Base-by-base conservation (phyloP, 2,888 invertebrate species). In the Melinaea marsaeus region DNA sequence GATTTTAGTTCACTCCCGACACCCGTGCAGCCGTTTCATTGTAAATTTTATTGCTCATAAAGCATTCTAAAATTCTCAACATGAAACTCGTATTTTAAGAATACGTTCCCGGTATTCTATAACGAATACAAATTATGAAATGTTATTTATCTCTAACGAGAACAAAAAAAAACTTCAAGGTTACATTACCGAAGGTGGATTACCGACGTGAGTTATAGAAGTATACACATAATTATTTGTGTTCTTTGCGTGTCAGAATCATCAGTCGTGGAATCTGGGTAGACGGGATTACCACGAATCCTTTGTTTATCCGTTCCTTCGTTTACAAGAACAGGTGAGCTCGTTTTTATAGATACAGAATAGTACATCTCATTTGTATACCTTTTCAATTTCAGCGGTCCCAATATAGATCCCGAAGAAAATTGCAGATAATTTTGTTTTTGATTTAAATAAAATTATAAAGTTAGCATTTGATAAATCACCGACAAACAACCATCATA, bases 31-130 rank as follows among this genome's bases (percentile, higher is more conserved):
- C 51, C 71, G 77, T 75, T 76, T 79, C 79, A 82, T 80, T 80
- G 80, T 83, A 73, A 74, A 76, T 77, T 84, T 85, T 85, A 85
- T 84, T 71, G 80, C 74, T 80, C 84, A 78, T 84, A 84, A 86
- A 84, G 73, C 74, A 81, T 80, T 79, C 77, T 77, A 74, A 75
- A 79, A 75, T 73, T 74, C 75, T 61, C 63, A 63, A 65, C 64
- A 63, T 54, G 61, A 64, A 62, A 59, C 57, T 65, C 58, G 62
- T 70, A 69, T 68, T 65, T 66, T 62, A 61, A 67, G 64, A 65
- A 63, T 67, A 64, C 22, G 22, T 22, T 22, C 65, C 51, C 45
- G 42, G 58, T 64, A 64, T 57, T 59, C 22, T 60, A 61, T 55
- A 62, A 65, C 57, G 59, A 61, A 58, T 62, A 67, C 57, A 61